phyloP scores from a whole-genome alignment of 2,888 invertebrate genomes.

The Anoplius nigerrimus region DNA sequence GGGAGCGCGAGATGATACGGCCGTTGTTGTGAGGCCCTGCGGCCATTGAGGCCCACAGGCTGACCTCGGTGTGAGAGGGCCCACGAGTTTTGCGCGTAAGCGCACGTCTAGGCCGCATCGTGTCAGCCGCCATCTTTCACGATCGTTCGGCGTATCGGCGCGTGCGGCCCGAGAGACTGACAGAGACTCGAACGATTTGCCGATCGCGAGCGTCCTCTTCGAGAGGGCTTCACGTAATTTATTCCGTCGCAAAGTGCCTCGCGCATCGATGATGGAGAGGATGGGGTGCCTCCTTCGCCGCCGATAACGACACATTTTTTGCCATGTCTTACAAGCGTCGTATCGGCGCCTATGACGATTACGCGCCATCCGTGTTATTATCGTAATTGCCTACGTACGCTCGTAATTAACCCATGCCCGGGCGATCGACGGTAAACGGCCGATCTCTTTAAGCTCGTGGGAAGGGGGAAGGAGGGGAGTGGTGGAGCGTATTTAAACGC shows the following conservation, averaged over 20 bases:
- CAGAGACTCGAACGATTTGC: no score
- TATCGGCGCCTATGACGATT: conserved; percentile 22
- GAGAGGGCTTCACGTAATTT: no score
- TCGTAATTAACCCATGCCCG: conserved; percentile 16
- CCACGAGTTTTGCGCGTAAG: conserved; percentile 29
- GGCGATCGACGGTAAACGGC: no score
- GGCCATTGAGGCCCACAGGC: conserved; percentile 59
- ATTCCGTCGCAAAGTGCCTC: no score
- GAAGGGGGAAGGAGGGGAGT: no score
- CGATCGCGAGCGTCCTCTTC: no score
- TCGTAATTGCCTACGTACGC: conserved; percentile 48
- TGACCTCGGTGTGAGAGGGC: conserved; percentile 60
- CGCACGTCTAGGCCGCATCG: conserved; percentile 35
- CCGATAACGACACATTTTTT: neutral
- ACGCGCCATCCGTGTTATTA: conserved; percentile 39
- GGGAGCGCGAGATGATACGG: conserved; percentile 65
- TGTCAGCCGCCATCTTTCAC: conserved; percentile 55
- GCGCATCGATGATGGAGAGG: no score
- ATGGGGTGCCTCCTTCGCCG: no score
- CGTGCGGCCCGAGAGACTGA: conserved; percentile 40
- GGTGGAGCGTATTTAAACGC: conserved; percentile 46
- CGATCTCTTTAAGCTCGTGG: no score
- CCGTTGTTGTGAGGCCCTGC: conserved; percentile 62
- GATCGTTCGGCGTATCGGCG: conserved; percentile 53
- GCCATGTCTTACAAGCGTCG: conserved; percentile 11